Conservation (phyloP, 1,140 invertebrate genomes). For the Chrysoperla carnea region DNA sequence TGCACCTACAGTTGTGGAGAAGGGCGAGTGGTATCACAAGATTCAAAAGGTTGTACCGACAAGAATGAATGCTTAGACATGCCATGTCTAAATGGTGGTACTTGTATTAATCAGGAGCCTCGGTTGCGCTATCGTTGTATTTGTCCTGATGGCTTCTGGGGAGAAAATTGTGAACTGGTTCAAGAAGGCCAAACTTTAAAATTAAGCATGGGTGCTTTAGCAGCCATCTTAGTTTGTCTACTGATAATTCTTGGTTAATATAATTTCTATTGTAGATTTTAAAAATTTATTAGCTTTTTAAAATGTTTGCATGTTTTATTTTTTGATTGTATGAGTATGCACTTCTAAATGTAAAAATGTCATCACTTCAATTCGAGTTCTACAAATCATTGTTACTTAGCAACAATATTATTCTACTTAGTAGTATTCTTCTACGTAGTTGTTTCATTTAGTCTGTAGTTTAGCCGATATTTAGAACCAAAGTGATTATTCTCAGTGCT, state of each 20-base stretch:
- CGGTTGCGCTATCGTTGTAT: constrained; percentile 63
- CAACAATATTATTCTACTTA: too few species aligned
- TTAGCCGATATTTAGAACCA: too few species aligned
- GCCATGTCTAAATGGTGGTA: constrained; percentile 79
- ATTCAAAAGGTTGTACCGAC: constrained; percentile 81
- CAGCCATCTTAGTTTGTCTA: constrained; percentile 83
- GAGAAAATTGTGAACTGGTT: constrained; percentile 82
- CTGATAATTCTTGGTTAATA: constrained; percentile 85
- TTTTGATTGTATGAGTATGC: neutral
- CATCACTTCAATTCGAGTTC: too few species aligned
- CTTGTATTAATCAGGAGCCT: constrained; percentile 77
- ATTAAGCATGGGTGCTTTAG: constrained; percentile 82
- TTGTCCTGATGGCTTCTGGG: constrained; percentile 82
- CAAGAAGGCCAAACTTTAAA: constrained; percentile 85
- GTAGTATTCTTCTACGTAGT: too few species aligned
- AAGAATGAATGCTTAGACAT: constrained; percentile 86
- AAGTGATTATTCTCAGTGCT: too few species aligned
- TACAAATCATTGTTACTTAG: too few species aligned
- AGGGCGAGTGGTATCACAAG: constrained; percentile 70
- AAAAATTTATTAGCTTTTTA: neutral
- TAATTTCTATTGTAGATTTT: constrained; percentile 4
- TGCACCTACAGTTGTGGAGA: constrained; percentile 59
- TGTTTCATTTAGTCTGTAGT: too few species aligned
- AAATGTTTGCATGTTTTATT: constrained; percentile 1
- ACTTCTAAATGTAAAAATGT: too few species aligned